Evolutionary conservation across 2,797 vertebrate species (phyloP), one percentile per base, ranked within the genome.

Genomic region (Cynopterus sphinx): DNA sequence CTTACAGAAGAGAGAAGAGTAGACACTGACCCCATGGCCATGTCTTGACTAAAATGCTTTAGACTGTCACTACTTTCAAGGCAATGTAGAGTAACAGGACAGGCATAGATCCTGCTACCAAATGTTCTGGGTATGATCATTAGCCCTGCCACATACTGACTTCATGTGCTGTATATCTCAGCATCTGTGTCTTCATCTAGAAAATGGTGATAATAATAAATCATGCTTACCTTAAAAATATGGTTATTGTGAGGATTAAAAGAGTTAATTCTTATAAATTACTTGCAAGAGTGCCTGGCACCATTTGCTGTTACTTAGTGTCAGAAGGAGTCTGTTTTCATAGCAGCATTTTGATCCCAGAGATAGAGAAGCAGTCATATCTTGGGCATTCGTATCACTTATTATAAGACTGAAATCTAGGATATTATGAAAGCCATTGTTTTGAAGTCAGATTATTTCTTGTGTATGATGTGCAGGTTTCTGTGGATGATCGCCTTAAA

Each of bases 401-500:
- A 39, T n/a, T 51, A 24, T 43, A 71, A 36, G 57, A n/a, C n/a
- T 90, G 87, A 70, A n/a, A 39, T 68, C 31, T 28, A 87, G 65
- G n/a, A 21, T 75, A 33, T 71, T 71, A 33, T 77, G 74, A 41
- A 91, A 61, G 53, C 33, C n/a, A 21, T 39, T 49, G 46, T 75
- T 55, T 89, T 65, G 59, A 92, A 82, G 31, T 90, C 3, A 51
- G 31, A 51, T 85, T 61, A 59, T 94, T 71, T 88, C 96, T 46
- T 77, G 0, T 67, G 0, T 97, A 11, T 96, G 81, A 3, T 85
- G 2, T 96, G 21, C 97, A 99, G 99, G 99, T 99, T 73, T 99
- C 99, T 2, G 99, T 99, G 93, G 99, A 99, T 4, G 99, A 99
- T 97, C 98, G 99, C 95, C 99, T 99, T 98, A 99, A 99, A 96